Evolutionary conservation across 2,113 vertebrate genomes (phyloP), one percentile per base, ranked within the genome.

Genomic region (Mobula hypostoma): DNA sequence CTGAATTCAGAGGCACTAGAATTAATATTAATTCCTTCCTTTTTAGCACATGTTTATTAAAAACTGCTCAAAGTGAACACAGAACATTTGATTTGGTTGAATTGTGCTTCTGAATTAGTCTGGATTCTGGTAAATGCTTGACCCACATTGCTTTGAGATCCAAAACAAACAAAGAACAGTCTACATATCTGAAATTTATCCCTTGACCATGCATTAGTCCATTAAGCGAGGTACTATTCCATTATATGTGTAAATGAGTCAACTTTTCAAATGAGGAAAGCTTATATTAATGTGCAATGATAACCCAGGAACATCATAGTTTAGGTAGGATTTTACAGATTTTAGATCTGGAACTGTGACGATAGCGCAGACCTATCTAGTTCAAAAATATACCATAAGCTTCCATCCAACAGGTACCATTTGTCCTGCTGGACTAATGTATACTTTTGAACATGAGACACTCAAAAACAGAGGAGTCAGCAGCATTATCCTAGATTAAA

Each of bases 1-100:
- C 72, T 93, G 68, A 93, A 48, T 93, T 56, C 70, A 76, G 36
- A 29, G 68, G 72, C 91, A 56, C 68, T 40, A 93, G 70, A 93
- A 74, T 93, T 21, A 74, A 36, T 17, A 36, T 56, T 76, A 74
- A 93, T 74, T 40, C 48, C 36, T 74, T 93, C 7, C n/a, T 29
- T 21, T 56, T 76, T 27, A 40, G 32, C 61, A 74, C 24, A 36
- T 72, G 90, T 93, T 74, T 24, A 93, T 93, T 40, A 70, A 74
- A 40, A 93, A 7, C 63, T 93, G 68, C 29, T 93, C 68, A 93
- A 74, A 74, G 21, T 93, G 21, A 74, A 48, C 68, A 32, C 19
- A 70, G 70, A 72, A 40, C 7, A 74, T 48, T 17, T 74, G 24
- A 24, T 48, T 56, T 93, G 21, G n/a, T 36, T 56, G 12, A 76